phyloP scores from a whole-genome alignment of 2,888 invertebrate species.

The Agrotis puta region DNA sequence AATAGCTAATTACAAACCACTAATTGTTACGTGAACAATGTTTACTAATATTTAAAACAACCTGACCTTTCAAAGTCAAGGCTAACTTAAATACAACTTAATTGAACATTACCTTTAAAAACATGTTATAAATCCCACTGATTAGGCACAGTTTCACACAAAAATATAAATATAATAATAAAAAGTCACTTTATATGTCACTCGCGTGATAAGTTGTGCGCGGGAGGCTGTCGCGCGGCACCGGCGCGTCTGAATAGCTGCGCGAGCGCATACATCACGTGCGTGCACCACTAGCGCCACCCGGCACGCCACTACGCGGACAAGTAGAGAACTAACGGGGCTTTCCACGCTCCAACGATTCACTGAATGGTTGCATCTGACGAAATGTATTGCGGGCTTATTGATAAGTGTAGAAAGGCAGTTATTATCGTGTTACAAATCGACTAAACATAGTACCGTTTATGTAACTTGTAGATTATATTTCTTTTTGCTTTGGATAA shows the following conservation, averaged over 20 bases:
- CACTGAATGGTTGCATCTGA: conserved; percentile 72
- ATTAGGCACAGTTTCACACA: conserved; percentile 68
- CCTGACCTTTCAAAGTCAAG: conserved; percentile 71
- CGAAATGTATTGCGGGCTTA: conserved; percentile 63
- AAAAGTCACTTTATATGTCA: conserved; percentile 75
- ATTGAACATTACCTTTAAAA: conserved; percentile 75
- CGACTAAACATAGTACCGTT: conserved; percentile 44
- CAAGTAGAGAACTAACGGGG: conserved; percentile 80
- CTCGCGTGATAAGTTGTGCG: conserved; percentile 85
- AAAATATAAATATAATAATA: conserved; percentile 61
- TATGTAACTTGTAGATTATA: conserved; percentile 40
- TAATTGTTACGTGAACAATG: conserved; percentile 73
- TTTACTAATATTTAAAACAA: conserved; percentile 71
- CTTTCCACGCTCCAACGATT: conserved; percentile 82
- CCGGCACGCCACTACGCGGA: conserved; percentile 77
- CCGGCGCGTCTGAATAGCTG: conserved; percentile 82
- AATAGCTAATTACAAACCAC: conserved; percentile 66
- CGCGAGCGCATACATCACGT: conserved; percentile 88
- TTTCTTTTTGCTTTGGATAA: not conserved
- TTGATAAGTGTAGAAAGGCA: conserved; percentile 54
- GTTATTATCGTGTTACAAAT: conserved; percentile 48
- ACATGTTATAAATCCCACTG: conserved; percentile 72
- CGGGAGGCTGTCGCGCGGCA: conserved; percentile 88
- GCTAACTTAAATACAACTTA: conserved; percentile 65
- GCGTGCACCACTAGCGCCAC: conserved; percentile 82